Percentiles rank a stretch among this genome's conserved stretches.
phyloP scores from a whole-genome alignment of 2,888 invertebrate species.

The Agrilus biguttatus region DNA sequence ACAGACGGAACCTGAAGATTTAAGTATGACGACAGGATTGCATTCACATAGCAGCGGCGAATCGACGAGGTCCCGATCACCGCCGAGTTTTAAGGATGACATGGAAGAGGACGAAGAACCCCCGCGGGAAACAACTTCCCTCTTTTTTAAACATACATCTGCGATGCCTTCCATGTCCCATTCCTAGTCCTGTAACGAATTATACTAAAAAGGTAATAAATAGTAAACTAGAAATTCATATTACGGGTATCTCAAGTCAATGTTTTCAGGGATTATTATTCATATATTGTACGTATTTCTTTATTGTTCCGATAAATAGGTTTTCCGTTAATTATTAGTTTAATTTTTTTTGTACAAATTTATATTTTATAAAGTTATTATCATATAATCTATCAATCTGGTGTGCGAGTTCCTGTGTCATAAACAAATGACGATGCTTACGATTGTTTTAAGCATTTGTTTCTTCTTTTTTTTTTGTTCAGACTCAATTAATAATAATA shows the following conservation, averaged over 20 bases:
- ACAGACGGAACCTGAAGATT: conserved; percentile 85
- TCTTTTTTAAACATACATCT: conserved; percentile 31
- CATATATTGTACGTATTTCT: no score
- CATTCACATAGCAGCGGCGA: conserved; percentile 36
- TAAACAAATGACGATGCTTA: conserved; percentile 6
- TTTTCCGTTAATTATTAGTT: no score
- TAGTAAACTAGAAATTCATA: background rate
- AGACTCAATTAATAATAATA: no score
- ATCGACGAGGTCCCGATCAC: conserved; percentile 33
- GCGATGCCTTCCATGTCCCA: conserved; percentile 13
- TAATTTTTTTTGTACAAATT: conserved; percentile 3
- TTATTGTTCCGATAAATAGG: no score
- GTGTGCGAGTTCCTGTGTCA: conserved; percentile 31
- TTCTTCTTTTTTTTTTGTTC: no score
- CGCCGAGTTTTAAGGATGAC: conserved; percentile 28
- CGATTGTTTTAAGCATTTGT: no score
- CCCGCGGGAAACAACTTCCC: conserved; percentile 37
- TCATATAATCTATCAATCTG: conserved; percentile 13
- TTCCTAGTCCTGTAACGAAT: conserved; percentile 18
- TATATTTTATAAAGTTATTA: conserved; percentile 6
- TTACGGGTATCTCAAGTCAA: background rate
- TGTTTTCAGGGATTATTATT: no score
- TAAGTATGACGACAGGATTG: conserved; percentile 53
- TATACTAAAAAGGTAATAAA: conserved; percentile 3
- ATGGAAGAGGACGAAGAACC: conserved; percentile 37